Conservation (phyloP, 1,140 invertebrate species). For the Diorhabda sublineata region DNA sequence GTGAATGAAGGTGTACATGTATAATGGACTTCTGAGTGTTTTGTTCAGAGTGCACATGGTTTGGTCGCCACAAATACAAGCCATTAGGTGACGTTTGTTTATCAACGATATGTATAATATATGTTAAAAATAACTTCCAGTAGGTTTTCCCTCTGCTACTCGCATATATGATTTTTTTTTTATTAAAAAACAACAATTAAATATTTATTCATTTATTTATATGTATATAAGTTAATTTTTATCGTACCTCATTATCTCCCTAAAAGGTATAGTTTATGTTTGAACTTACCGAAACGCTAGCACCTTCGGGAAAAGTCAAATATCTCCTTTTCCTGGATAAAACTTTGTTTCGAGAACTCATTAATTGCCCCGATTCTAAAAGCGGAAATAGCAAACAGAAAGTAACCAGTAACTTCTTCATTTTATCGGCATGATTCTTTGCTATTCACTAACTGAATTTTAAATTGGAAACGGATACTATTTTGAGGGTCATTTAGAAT, state of each 20-base stretch:
- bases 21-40: too few species aligned
- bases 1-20: too few species aligned
- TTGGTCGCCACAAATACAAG: too few species aligned
- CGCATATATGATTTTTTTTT: too few species aligned
- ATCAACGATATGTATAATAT: too few species aligned
- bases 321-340: constrained; percentile 60
- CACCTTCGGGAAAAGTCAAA: constrained; percentile 71
- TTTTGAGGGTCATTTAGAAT: neutral
- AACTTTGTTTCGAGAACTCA: constrained; percentile 5
- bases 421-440: constrained; percentile 1
- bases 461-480: neutral
- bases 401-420: constrained; percentile 3
- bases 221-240: too few species aligned
- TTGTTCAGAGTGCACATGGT: too few species aligned
- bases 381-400: constrained; percentile 5
- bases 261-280: neutral
- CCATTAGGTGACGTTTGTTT: too few species aligned
- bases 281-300: constrained; percentile 55
- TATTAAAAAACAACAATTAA: too few species aligned
- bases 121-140: too few species aligned
- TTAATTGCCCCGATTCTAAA: neutral
- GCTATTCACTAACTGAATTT: neutral
- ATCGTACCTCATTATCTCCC: neutral
- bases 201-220: too few species aligned
- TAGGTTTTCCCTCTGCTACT: too few species aligned